Conservation (phyloP, 1,140 invertebrate genomes). For the Scaptomyza montana region DNA sequence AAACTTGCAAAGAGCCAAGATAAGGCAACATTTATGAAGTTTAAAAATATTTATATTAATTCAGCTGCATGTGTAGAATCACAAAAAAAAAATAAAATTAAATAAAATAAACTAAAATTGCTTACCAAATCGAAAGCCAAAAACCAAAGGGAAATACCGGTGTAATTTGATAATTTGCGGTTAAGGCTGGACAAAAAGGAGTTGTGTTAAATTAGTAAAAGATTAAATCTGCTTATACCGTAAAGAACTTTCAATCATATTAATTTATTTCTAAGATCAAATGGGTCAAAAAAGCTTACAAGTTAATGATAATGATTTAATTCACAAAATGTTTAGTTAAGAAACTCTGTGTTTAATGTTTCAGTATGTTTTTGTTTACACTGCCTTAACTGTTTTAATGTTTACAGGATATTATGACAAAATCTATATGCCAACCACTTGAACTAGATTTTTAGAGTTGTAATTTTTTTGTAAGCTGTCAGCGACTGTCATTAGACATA, state of each 20-base stretch:
- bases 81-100: neutral
- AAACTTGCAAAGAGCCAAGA: slow-evolving; percentile 25
- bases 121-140: neutral
- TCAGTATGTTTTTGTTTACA: too few species aligned
- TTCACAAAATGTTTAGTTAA: too few species aligned
- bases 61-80: slow-evolving; percentile 5
- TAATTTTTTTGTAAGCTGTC: slow-evolving; percentile 41
- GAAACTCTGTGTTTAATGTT: too few species aligned
- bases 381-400: too few species aligned
- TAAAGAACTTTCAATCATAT: neutral
- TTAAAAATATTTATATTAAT: slow-evolving; percentile 1
- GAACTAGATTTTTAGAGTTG: slow-evolving; percentile 19
- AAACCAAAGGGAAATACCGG: neutral
- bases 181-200: neutral
- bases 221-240: neutral
- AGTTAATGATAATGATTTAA: too few species aligned
- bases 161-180: neutral
- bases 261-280: neutral
- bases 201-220: neutral
- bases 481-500: slow-evolving; percentile 38
- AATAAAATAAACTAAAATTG: slow-evolving; percentile 11
- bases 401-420: slow-evolving; percentile 10
- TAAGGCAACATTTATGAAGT: slow-evolving; percentile 6
- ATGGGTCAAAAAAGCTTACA: neutral
- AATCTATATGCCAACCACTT: slow-evolving; percentile 22